Evolutionary conservation across 2,113 vertebrate species (phyloP), one percentile per base, ranked within the genome.

Genomic region (Istiophorus platypterus): DNA sequence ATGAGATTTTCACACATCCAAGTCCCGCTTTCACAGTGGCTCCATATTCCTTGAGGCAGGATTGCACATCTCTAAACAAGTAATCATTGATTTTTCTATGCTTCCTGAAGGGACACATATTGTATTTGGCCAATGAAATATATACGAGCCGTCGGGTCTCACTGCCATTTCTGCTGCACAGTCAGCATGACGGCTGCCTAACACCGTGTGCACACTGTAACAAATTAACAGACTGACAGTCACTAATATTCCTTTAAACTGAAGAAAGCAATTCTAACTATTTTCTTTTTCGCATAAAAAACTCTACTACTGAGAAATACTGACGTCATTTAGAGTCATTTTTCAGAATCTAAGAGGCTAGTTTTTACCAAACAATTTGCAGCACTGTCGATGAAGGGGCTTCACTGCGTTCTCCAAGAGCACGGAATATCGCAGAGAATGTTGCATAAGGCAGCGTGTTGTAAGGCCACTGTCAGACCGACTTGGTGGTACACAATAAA

Each of bases 31-130:
- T 66, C 24, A 74, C 26, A 49, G 8, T 47, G 27, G 24, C 31
- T 51, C 54, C 59, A 14, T 17, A 1, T 47, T 49, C 61, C 51
- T 9, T 29, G 31, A 61, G 56, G 45, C 34, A 51, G 13, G 34
- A 73, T 18, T 29, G 31, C 29, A 29, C 45, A 42, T 76, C 37
- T 62, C 66, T 26, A 54, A 81, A 57, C 42, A 81, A 81, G 12
- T 39, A 12, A 65, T 47, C 59, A 65, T 26, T 80, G 57, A 65
- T 73, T 51, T 51, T 69, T 10, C 9, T 12, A 10, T 47, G 49
- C 24, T 63, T 42, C 49, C 70, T 58, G 63, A 63, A 24, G 64
- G 64, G 29, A 69, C 61, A 63, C 68, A 72, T n/a, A 58, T 68
- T n/a, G 3, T 27, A 62, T 37, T 62, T 37, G 9, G 17, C 17